phyloP scores from a whole-genome alignment of 2,113 vertebrate genomes.

The Bufo bufo region DNA sequence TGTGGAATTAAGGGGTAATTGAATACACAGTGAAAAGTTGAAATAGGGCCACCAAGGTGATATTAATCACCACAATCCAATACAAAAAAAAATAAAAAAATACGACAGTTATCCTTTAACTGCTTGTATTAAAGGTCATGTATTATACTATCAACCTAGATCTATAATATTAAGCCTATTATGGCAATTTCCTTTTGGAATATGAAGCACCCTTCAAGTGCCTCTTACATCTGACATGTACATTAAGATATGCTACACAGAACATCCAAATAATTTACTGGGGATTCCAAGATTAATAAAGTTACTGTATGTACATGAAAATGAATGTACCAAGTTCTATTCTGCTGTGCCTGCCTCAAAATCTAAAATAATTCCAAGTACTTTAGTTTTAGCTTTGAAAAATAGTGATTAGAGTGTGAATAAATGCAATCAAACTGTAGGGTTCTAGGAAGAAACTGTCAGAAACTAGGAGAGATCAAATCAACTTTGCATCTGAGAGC shows the following conservation, averaged over 20 bases:
- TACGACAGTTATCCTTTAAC: too few relatives aligned
- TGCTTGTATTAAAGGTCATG: neutral
- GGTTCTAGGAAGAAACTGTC: constrained; percentile 46
- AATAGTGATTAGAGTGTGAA: constrained; percentile 42
- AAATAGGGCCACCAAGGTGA: too few relatives aligned
- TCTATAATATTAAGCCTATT: neutral
- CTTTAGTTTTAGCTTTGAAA: constrained; percentile 47
- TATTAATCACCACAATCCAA: too few relatives aligned
- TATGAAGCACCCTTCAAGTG: neutral
- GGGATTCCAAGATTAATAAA: neutral
- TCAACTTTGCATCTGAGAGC: constrained; percentile 21
- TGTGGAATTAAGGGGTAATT: too few relatives aligned
- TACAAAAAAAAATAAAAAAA: too few relatives aligned
- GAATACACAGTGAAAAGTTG: too few relatives aligned
- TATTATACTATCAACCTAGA: neutral
- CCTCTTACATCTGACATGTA: neutral
- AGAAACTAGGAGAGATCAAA: constrained; percentile 24
- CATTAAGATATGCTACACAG: neutral
- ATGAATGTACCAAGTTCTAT: constrained; percentile 22
- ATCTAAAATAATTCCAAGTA: constrained; percentile 25
- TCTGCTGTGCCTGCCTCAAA: neutral
- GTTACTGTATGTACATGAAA: constrained; percentile 20
- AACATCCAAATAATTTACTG: neutral
- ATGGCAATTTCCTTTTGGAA: neutral
- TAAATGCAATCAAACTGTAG: constrained; percentile 41